Percentiles rank a stretch among this genome's conserved stretches.
phyloP scores from a whole-genome alignment of 2,888 invertebrate genomes.

The Eupithecia exiguata region DNA sequence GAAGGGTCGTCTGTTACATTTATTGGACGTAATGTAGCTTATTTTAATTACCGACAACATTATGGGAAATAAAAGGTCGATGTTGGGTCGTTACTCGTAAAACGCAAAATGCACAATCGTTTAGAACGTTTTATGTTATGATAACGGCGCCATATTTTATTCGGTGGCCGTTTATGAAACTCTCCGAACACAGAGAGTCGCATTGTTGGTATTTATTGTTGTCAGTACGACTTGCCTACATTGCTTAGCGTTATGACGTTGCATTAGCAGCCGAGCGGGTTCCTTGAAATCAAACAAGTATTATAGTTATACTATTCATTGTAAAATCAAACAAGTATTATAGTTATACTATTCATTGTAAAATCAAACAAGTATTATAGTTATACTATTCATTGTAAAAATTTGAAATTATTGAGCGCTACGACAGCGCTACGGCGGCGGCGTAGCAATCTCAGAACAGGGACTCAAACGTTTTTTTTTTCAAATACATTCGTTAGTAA shows the following conservation, averaged over 20 bases:
- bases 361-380: too few relatives aligned
- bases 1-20: conserved; percentile 48
- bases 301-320: too few relatives aligned
- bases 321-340: too few relatives aligned
- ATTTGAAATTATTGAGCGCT: too few relatives aligned
- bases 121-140: conserved; percentile 28
- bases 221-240: neutral
- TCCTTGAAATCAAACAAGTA: too few relatives aligned
- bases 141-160: conserved; percentile 28
- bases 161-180: neutral
- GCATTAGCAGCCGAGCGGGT: too few relatives aligned
- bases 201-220: too few relatives aligned
- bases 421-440: neutral
- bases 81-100: conserved; percentile 24
- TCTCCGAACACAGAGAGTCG: neutral
- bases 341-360: too few relatives aligned
- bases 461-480: too few relatives aligned
- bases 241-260: neutral
- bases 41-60: conserved; percentile 45
- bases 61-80: conserved; percentile 32
- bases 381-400: too few relatives aligned
- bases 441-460: too few relatives aligned
- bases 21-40: conserved; percentile 52
- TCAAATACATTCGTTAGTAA: too few relatives aligned
- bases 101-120: conserved; percentile 27